Base-by-base conservation (phyloP, 2,888 invertebrate genomes). In the Phymatocera aterrima region DNA sequence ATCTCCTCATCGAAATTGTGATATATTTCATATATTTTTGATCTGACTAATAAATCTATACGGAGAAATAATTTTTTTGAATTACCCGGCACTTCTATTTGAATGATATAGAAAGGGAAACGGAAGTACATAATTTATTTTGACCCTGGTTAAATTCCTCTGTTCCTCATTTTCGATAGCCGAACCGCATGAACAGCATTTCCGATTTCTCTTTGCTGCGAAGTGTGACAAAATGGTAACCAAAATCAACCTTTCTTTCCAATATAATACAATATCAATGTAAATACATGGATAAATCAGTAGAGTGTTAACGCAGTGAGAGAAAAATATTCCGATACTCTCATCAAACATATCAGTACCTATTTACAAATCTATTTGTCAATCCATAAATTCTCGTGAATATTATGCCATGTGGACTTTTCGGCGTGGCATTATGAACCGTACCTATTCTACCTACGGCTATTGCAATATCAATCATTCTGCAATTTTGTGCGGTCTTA, bases 211-310 rank as follows among this genome's bases (percentile, higher is more conserved):
- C 83, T 83, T 81, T 78, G 79, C 81, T 83, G 80, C 78, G 80
- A 83, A 82, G 79, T 77, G 82, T 79, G 81, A 80, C 83, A 83
- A 82, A 80, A 87, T 87, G 87, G 87, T 87, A 86, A 87, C 82
- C 78, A 31, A 31, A 18, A 40, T 78, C 81, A 78, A 21, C 51
- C 75, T 34, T 57, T 60, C 75, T 37, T 57, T 40, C 37, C 3
- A 18, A 57, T 24, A 40, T 21, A 57, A 31, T 21, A 15, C 18
- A 75, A 57, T 57, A 57, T 28, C 6, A 31, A 34, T 57, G n/a
- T 57, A 34, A 18, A 75, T 24, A 21, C 6, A 12, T 40, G 57
- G 15, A 15, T 43, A 75, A 75, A n/a, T 54, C 15, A 40, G 37
- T 28, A 37, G 24, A 8, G 40, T 40, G 75, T 40, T 57, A n/a